Evolutionary conservation across 1,140 invertebrate genomes (phyloP).

Genomic region (Hylyphantes graminicola): DNA sequence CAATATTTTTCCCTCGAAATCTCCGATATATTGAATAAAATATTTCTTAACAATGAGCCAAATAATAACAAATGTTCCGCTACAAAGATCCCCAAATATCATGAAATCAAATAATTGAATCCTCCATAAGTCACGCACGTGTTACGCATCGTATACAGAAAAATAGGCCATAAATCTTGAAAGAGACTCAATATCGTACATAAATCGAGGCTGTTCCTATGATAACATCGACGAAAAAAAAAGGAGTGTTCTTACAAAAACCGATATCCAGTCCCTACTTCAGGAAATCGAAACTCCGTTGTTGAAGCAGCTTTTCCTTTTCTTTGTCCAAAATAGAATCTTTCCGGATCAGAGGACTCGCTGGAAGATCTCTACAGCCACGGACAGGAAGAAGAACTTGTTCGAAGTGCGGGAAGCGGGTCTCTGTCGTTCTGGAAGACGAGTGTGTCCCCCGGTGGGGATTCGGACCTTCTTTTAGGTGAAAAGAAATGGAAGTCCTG

Average conservation of each 20-base stretch:
- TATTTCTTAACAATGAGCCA: too few relatives aligned
- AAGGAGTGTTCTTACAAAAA: background rate
- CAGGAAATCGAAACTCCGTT: conserved; percentile 7
- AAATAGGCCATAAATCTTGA: too few relatives aligned
- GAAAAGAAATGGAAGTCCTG: background rate
- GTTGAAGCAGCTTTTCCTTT: background rate
- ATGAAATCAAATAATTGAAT: too few relatives aligned
- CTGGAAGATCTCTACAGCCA: background rate
- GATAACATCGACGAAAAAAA: conserved; percentile 18
- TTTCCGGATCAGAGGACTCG: background rate
- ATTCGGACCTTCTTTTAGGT: background rate
- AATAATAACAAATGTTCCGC: too few relatives aligned
- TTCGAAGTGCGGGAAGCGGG: background rate
- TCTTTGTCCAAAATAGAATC: conserved; percentile 28
- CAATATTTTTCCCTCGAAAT: too few relatives aligned
- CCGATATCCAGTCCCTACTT: conserved; percentile 2
- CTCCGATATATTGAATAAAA: too few relatives aligned
- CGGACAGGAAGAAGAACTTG: background rate
- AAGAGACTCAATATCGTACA: too few relatives aligned
- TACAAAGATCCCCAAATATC: too few relatives aligned
- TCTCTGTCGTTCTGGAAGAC: conserved; percentile 23
- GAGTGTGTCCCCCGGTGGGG: conserved; percentile 1
- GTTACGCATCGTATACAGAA: too few relatives aligned
- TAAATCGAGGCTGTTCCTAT: background rate
- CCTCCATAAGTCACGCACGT: too few relatives aligned